phyloP scores from a whole-genome alignment of 2,888 invertebrate species.

The Ochropleura plecta region DNA sequence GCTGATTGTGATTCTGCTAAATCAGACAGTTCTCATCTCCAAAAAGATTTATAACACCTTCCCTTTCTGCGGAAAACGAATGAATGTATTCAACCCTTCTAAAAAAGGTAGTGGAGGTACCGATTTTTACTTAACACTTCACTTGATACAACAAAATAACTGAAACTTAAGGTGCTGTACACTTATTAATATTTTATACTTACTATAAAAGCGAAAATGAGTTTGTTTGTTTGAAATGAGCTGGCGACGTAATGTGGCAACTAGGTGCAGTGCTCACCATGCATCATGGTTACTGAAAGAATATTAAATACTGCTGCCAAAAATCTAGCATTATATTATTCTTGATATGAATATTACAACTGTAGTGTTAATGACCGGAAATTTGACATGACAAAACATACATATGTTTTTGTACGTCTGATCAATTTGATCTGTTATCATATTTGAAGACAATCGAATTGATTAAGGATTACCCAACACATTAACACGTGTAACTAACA shows the following conservation, averaged over 20 bases:
- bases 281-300: conserved; percentile 26
- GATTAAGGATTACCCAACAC: too few relatives aligned
- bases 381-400: neutral
- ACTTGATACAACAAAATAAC: neutral
- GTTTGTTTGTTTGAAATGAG: too few relatives aligned
- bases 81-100: neutral
- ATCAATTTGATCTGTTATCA: neutral
- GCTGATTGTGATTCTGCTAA: neutral
- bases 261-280: conserved; percentile 41
- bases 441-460: too few relatives aligned
- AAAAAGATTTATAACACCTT: neutral
- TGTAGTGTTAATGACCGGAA: neutral
- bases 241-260: conserved; percentile 21
- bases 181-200: too few relatives aligned
- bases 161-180: neutral
- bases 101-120: neutral
- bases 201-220: too few relatives aligned
- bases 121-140: neutral
- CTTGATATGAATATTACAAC: conserved; percentile 17
- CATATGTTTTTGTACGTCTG: neutral
- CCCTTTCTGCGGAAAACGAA: neutral
- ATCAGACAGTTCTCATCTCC: neutral
- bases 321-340: neutral
- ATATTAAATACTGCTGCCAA: conserved; percentile 39
- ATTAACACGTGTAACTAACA: too few relatives aligned